A percentile compares a stretch with the other conserved stretches of the same genome.
These are phyloP conservation scores for Egretta garzetta DNA, from an alignment of 2,113 vertebrate genomes.

Conservation along the genomic window DNA sequence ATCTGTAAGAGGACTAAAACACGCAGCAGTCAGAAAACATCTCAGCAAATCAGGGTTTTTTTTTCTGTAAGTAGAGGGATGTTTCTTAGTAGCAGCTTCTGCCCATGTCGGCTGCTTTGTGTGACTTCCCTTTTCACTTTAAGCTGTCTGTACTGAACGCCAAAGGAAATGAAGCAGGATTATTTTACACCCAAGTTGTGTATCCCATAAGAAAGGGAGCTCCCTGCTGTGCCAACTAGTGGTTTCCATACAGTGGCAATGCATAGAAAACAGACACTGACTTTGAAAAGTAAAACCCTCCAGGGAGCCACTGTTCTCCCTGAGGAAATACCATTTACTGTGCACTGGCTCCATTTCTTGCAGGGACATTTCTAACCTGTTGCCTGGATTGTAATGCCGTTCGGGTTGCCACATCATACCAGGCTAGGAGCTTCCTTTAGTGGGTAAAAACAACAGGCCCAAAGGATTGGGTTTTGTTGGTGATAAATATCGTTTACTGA, in stretches of 20 bases:
- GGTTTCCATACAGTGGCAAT: constrained; percentile 51
- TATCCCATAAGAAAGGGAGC: constrained; percentile 52
- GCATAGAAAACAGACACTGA: constrained; percentile 46
- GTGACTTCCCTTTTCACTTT: constrained; percentile 48
- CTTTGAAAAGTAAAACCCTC: constrained; percentile 55
- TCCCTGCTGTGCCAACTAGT: constrained; percentile 59
- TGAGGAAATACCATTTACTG: neutral
- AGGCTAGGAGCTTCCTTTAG: neutral
- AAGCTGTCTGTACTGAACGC: constrained; percentile 36
- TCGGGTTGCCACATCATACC: constrained; percentile 6
- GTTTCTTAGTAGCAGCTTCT: constrained; percentile 7
- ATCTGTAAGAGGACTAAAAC: neutral
- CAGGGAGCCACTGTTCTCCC: constrained; percentile 21
- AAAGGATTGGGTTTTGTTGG: neutral
- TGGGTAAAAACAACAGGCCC: constrained; percentile 3
- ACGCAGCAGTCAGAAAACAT: neutral
- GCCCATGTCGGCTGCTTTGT: constrained; percentile 35
- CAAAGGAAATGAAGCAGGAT: constrained; percentile 48
- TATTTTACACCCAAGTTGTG: constrained; percentile 66
- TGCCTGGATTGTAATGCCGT: constrained; percentile 52
- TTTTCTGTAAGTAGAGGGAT: neutral
- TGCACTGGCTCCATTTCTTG: constrained; percentile 15
- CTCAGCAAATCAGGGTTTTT: neutral
- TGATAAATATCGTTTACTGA: constrained; percentile 52
- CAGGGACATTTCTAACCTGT: constrained; percentile 15